These are phyloP conservation scores for Chaetops frenatus DNA, from an alignment of 2,113 vertebrate genomes.

Conservation along the genomic window DNA sequence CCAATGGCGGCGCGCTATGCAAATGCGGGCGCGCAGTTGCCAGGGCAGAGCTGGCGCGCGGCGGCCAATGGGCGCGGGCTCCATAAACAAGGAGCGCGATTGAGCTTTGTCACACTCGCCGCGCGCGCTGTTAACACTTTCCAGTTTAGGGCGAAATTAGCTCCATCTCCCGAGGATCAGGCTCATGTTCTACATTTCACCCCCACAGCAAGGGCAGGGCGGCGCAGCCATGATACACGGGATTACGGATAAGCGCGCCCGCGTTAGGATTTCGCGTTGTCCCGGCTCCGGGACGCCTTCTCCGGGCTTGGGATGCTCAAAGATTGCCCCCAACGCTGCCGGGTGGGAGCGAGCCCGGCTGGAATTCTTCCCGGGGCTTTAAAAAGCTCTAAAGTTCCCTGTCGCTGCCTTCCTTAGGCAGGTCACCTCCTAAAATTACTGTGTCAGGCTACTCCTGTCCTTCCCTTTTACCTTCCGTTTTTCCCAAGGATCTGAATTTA, in stretches of 20 bases:
- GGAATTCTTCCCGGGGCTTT: background rate
- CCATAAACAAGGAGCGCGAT: slow-evolving; percentile 97
- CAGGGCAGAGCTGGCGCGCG: slow-evolving; percentile 90
- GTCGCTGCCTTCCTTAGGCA: background rate
- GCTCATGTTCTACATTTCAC: slow-evolving; percentile 50
- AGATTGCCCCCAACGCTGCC: background rate
- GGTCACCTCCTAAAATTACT: background rate
- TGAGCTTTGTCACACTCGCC: slow-evolving; percentile 96
- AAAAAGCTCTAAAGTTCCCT: background rate
- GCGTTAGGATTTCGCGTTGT: slow-evolving; percentile 22
- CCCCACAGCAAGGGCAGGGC: slow-evolving; percentile 57
- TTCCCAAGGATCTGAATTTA: background rate
- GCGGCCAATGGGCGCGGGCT: slow-evolving; percentile 98
- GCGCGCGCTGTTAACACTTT: slow-evolving; percentile 90
- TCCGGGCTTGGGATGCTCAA: background rate
- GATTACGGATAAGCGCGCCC: slow-evolving; percentile 10
- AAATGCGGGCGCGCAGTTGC: slow-evolving; percentile 96
- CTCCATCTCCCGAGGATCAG: slow-evolving; percentile 54
- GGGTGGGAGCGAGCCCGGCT: background rate
- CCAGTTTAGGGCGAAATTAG: slow-evolving; percentile 67
- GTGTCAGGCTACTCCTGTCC: background rate
- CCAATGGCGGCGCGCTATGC: slow-evolving; percentile 91
- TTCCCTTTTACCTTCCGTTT: background rate
- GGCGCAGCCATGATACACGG: slow-evolving; percentile 36
- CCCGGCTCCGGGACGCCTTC: background rate